Evolutionary conservation across 2,113 vertebrate genomes (phyloP).

Genomic region (Riparia riparia): DNA sequence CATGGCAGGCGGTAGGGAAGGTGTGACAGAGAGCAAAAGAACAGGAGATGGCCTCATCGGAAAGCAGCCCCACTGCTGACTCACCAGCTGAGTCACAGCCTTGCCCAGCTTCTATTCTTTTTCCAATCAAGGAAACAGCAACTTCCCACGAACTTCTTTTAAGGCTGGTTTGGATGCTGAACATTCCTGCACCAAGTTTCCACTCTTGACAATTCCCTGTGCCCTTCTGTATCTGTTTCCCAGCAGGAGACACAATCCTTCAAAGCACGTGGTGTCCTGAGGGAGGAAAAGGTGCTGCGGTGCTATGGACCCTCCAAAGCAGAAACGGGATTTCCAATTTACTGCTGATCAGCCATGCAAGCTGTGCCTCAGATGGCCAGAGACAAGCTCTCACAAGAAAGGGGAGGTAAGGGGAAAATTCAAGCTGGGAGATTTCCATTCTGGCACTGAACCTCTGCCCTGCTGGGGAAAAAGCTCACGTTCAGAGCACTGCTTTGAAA

Average conservation of each 20-base stretch:
- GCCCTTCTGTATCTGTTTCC: neutral
- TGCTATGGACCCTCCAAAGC: neutral
- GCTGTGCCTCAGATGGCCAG: neutral
- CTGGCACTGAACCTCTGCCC: neutral
- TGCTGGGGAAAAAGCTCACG: neutral
- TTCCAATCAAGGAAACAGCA: constrained; percentile 54
- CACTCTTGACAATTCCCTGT: neutral
- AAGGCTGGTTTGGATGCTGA: neutral
- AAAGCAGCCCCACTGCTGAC: constrained; percentile 14
- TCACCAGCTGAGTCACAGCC: neutral
- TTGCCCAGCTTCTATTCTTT: neutral
- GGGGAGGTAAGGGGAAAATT: neutral
- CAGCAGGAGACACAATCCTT: neutral
- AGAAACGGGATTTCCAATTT: neutral
- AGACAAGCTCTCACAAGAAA: neutral
- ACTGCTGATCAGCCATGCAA: neutral
- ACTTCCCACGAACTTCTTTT: constrained; percentile 8
- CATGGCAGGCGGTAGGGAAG: neutral
- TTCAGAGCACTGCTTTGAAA: neutral
- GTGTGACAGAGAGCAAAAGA: neutral
- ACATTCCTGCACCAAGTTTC: neutral
- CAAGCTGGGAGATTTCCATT: neutral
- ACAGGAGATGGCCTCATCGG: neutral
- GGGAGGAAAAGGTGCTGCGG: neutral
- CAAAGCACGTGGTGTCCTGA: neutral